Conservation (phyloP, 2,888 invertebrate genomes). For the Plebejus anna region DNA sequence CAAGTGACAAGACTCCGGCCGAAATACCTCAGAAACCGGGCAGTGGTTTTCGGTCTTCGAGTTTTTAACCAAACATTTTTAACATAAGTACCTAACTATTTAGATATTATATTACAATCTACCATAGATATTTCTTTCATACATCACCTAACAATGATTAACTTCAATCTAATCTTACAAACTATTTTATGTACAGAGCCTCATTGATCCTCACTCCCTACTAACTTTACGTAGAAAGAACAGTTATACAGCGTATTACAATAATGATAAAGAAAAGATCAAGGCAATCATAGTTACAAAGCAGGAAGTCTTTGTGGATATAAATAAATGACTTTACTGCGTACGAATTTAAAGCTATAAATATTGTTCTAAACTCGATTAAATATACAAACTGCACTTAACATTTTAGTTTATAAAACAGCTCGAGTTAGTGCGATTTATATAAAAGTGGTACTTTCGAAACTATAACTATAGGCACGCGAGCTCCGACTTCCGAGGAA, state of each 20-base stretch:
- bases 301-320: conserved; percentile 36
- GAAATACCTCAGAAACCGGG: not conserved
- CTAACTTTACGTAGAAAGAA: conserved; percentile 13
- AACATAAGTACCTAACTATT: not conserved
- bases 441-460: conserved; percentile 22
- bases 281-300: conserved; percentile 68
- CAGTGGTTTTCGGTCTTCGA: not conserved
- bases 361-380: conserved; percentile 1
- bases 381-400: conserved; percentile 18
- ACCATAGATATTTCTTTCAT: not conserved
- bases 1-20: not conserved
- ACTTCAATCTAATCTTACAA: conserved; percentile 70
- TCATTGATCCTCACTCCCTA: conserved; percentile 8
- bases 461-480: not conserved
- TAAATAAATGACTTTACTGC: conserved; percentile 12
- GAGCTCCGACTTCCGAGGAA: not conserved
- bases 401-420: conserved; percentile 4
- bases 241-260: conserved; percentile 8
- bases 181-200: conserved; percentile 35
- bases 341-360: conserved; percentile 22
- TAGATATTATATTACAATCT: not conserved
- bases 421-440: not conserved
- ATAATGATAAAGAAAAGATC: conserved; percentile 64
- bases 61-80: not conserved
- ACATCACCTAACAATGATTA: conserved; percentile 64